A percentile compares a stretch with the other conserved stretches of the same genome.
phyloP scores from a whole-genome alignment of 1,140 invertebrate genomes.

The Drosophila athabasca region DNA sequence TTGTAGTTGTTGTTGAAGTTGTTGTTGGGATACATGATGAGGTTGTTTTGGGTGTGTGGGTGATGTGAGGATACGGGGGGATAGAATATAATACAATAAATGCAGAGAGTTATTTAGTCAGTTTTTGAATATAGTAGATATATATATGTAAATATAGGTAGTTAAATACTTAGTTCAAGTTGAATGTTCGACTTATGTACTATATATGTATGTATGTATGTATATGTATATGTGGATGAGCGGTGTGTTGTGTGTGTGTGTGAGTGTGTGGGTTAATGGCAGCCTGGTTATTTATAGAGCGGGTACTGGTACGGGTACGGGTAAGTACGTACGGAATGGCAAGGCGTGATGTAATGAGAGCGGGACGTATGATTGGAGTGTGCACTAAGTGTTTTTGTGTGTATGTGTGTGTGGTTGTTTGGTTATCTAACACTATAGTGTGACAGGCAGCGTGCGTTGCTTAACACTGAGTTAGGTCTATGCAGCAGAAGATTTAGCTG shows the following conservation, averaged over 20 bases:
- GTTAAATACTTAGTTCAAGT: conserved; percentile 23
- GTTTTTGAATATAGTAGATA: conserved; percentile 48
- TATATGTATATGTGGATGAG: conserved; percentile 19
- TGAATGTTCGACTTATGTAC: conserved; percentile 24
- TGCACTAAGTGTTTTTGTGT: conserved; percentile 3
- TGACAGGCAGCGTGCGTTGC: conserved; percentile 35
- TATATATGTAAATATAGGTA: conserved; percentile 21
- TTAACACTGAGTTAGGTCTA: conserved; percentile 23
- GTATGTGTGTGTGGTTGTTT: conserved; percentile 5
- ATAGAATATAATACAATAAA: conserved; percentile 82
- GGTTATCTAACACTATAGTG: conserved; percentile 9
- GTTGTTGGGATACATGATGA: conserved; percentile 30
- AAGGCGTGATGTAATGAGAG: too few species aligned
- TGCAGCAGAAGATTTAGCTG: conserved; percentile 3
- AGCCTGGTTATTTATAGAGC: background rate
- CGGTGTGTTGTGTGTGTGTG: conserved; percentile 7
- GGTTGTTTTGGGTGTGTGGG: conserved; percentile 45
- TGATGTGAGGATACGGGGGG: conserved; percentile 49
- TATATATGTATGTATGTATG: conserved; percentile 14
- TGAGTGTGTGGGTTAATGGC: conserved; percentile 3
- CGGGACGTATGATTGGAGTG: background rate
- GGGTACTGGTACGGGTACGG: too few species aligned
- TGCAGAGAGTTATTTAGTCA: conserved; percentile 77
- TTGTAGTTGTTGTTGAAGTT: conserved; percentile 16
- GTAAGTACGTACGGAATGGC: too few species aligned